phyloP scores from a whole-genome alignment of 2,888 invertebrate species.

The Cabera pusaria region DNA sequence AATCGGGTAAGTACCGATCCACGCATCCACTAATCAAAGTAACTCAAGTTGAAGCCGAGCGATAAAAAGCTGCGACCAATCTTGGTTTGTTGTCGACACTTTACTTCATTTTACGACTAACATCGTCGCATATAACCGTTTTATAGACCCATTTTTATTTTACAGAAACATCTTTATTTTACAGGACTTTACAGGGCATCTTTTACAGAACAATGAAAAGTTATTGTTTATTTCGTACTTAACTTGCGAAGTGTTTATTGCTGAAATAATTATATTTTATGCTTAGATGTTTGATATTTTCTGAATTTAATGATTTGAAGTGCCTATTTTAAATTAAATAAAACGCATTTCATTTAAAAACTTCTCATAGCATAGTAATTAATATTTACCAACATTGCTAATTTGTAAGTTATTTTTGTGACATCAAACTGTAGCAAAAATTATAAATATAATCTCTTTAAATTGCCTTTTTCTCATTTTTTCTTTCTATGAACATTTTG shows the following conservation, averaged over 20 bases:
- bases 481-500: too few relatives aligned
- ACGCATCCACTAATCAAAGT: not conserved
- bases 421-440: too few relatives aligned
- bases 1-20: constrained; percentile 2
- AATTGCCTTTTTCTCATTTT: too few relatives aligned
- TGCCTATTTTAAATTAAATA: too few relatives aligned
- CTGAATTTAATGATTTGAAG: too few relatives aligned
- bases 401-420: too few relatives aligned
- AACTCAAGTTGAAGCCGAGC: constrained; percentile 3
- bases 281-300: too few relatives aligned
- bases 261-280: not conserved
- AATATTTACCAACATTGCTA: too few relatives aligned
- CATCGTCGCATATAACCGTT: constrained; percentile 14
- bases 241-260: constrained; percentile 9
- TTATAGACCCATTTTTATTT: constrained; percentile 22
- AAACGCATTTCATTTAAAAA: too few relatives aligned
- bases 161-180: constrained; percentile 21
- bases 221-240: constrained; percentile 13
- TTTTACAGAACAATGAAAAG: constrained; percentile 14
- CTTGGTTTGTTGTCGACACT: constrained; percentile 31
- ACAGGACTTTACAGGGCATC: too few relatives aligned
- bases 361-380: too few relatives aligned
- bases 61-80: constrained; percentile 27
- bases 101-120: constrained; percentile 34
- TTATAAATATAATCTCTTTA: too few relatives aligned